Base-by-base conservation (phyloP, 2,113 vertebrate species). In the Apodemus speciosus region DNA sequence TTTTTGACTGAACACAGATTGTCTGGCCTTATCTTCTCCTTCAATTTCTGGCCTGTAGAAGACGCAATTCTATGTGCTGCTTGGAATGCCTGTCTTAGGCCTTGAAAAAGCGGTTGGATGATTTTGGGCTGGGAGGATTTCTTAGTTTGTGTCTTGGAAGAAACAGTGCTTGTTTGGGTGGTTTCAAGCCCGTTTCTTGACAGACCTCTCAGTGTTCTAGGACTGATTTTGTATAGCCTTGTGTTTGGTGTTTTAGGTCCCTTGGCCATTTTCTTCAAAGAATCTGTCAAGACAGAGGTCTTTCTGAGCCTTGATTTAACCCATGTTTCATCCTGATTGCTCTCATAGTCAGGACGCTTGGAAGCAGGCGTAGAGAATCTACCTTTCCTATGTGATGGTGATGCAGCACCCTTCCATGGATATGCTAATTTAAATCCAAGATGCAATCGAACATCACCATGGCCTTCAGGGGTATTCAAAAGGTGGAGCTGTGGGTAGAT, bases 401-500 rank as follows among this genome's bases (percentile, higher is more conserved):
- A 94, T 62, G 13, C 3, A 84, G 35, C 2, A 10, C 21, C 83
- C 58, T 53, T 96, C 88, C 49, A 21, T 69, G 46, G 83, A 43
- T 80, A 4, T 0, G 75, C 4, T 90, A 97, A 60, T 72, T 83
- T 92, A 91, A 97, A 97, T 79, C 94, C 95, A 81, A 97, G 96
- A 46, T 68, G 73, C 60, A 96, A 0, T 35, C 40, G 90, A 89
- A 97, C 66, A 60, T 97, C 94, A 49, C 92, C 92, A 13, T 69
- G 94, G 75, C 96, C 96, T 75, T 97, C 91, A 46, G 94, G 95
- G 40, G 86, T 97, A 21, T 71, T 93, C 84, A 96, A 87, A 68
- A 96, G 94, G 75, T 94, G 92, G 62, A 97, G 83, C 80, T 96
- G 95, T 85, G 96, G 96, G 68, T 96, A 97, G 71, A 97, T 92